Evolutionary conservation across 2,113 vertebrate species (phyloP).

Genomic region (Coturnix japonica): DNA sequence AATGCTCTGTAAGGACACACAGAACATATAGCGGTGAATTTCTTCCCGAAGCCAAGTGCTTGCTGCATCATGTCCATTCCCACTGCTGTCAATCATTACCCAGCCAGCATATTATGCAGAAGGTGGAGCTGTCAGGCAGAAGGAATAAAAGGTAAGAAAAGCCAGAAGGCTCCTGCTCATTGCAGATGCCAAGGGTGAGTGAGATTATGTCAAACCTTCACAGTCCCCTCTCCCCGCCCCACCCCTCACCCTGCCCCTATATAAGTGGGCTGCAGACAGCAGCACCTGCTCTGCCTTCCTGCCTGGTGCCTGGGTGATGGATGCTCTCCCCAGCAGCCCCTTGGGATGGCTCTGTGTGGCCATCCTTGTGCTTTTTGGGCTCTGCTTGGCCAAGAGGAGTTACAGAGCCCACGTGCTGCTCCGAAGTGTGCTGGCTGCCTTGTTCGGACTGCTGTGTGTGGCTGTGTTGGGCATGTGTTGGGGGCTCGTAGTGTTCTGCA

Average conservation of each 20-base stretch:
- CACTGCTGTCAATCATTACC: conserved; percentile 74
- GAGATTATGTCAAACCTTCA: conserved; percentile 54
- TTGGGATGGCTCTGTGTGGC: conserved; percentile 28
- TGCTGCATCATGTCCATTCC: conserved; percentile 14
- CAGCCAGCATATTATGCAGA: conserved; percentile 45
- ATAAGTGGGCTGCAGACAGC: conserved; percentile 37
- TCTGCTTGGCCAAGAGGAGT: conserved; percentile 11
- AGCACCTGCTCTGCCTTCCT: not conserved
- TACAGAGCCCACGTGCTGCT: not conserved
- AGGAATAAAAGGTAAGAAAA: conserved; percentile 22
- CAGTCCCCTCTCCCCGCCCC: conserved; percentile 39
- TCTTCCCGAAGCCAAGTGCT: not conserved
- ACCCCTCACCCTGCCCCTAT: conserved; percentile 66
- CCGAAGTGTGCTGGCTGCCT: not conserved
- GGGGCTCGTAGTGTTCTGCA: conserved; percentile 43
- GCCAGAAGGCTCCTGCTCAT: conserved; percentile 48
- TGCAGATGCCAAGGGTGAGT: conserved; percentile 13
- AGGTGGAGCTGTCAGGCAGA: conserved; percentile 62
- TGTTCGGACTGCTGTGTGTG: conserved; percentile 37
- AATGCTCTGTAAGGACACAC: not conserved
- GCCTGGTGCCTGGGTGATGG: conserved; percentile 24
- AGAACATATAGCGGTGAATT: not conserved
- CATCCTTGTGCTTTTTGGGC: not conserved
- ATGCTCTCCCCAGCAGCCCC: not conserved
- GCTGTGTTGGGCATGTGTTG: not conserved